A percentile compares a stretch with the other conserved stretches of the same genome.
Conservation (phyloP, 2,888 invertebrate genomes). For the Sinelater perroti region DNA sequence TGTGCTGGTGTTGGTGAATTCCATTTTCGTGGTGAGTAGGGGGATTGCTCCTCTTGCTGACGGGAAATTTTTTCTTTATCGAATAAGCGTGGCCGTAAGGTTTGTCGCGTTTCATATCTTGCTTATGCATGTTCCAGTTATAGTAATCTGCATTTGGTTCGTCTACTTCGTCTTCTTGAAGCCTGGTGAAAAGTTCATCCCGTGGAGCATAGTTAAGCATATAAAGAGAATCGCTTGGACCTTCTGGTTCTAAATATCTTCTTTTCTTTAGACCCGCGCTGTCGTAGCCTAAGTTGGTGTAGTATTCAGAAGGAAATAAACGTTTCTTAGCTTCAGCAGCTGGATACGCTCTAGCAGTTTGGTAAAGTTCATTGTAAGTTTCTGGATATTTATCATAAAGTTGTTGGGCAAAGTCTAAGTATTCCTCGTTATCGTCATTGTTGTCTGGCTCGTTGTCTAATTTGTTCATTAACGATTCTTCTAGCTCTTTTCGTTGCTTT, state of each 20-base stretch:
- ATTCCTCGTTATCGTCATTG: conserved; percentile 48
- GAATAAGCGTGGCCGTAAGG: conserved; percentile 40
- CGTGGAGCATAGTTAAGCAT: conserved; percentile 41
- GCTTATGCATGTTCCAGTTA: conserved; percentile 27
- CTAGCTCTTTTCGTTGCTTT: conserved; percentile 54
- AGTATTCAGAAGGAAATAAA: conserved; percentile 43
- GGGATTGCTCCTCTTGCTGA: conserved; percentile 70
- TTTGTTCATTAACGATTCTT: conserved; percentile 50
- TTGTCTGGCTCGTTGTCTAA: conserved; percentile 62
- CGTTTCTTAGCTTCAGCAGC: conserved; percentile 42
- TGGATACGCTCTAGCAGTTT: conserved; percentile 45
- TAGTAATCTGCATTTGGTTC: conserved; percentile 18
- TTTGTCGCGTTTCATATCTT: conserved; percentile 42
- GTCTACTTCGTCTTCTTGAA: conserved; percentile 41
- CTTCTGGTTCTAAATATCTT: conserved; percentile 43
- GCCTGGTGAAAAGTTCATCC: conserved; percentile 41
- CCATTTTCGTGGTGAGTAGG: conserved; percentile 34
- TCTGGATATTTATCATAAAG: conserved; percentile 69
- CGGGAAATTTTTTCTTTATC: conserved; percentile 69
- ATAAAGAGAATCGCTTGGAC: conserved; percentile 39
- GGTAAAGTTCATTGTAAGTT: conserved; percentile 55
- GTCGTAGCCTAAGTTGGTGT: conserved; percentile 53
- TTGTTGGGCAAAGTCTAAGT: conserved; percentile 65
- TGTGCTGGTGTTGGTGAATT: conserved; percentile 49
- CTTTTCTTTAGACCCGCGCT: conserved; percentile 54